Evolutionary conservation across 2,797 vertebrate species (phyloP), one percentile per base, ranked within the genome.

Genomic region (Phaenicophaeus curvirostris): DNA sequence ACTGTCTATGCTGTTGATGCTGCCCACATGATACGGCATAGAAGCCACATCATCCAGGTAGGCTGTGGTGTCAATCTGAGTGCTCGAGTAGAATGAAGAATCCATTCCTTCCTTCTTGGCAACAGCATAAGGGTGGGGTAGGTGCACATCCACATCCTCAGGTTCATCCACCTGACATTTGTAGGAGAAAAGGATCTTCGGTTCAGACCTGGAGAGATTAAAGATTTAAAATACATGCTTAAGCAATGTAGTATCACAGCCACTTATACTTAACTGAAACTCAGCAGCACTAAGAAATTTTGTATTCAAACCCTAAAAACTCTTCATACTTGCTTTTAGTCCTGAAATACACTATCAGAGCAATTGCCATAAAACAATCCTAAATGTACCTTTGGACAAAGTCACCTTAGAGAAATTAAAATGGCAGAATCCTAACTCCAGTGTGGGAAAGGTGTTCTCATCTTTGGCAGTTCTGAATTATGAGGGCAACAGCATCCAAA

Each of bases 101-200:
- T 98, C 98, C 73, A 87, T 44, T 84, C 96, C 97, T 46, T 99
- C 99, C 86, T 99, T 99, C 63, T 98, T 98, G 86, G 98, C 97
- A 59, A 99, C 98, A 0, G 98, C 97, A 0, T 99, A 98, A 5
- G 99, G 99, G 67, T 99, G 99, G 20, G 99, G 99, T 76, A 99
- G 98, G 95, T 99, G 99, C 85, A 99, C 97, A 16, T 99, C 99
- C 0, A 98, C 98, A 57, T 99, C 99, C 8, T 99, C 99, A 0
- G 98, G 98, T 95, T 99, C 99, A 5, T 99, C 99, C 94, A 99
- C 98, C 97, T 99, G 99, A 51, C 99, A 99, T 95, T 99, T 99
- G 98, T 99, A 99, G 67, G 99, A 99, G 97, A 99, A 99, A 25
- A 99, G 98, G 94, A 99, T 99, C 98, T 99, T 99, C 12, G 99